Conservation (phyloP, 2,888 invertebrate species). For the Aproaerema taeniolella region DNA sequence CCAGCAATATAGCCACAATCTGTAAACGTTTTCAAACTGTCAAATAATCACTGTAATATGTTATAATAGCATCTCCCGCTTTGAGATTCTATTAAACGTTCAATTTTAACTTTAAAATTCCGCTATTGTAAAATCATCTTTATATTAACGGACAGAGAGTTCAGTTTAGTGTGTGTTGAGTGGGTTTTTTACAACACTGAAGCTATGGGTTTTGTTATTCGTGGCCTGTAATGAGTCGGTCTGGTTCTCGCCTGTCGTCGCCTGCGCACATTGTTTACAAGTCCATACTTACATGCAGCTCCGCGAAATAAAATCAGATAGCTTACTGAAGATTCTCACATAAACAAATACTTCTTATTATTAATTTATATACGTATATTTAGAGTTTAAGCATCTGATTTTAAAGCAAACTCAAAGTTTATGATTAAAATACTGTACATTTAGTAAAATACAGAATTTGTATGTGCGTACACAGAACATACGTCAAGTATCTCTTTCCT, state of each 20-base stretch:
- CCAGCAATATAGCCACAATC: conserved; percentile 63
- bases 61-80: conserved; percentile 68
- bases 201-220: conserved; percentile 51
- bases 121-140: conserved; percentile 11
- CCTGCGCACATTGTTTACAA: conserved; percentile 51
- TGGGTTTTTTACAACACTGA: conserved; percentile 54
- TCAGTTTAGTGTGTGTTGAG: conserved; percentile 27
- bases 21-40: conserved; percentile 77
- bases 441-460: too few relatives aligned
- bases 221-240: conserved; percentile 59
- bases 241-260: conserved; percentile 65
- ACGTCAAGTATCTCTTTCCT: too few relatives aligned
- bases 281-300: conserved; percentile 30
- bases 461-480: too few relatives aligned
- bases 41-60: conserved; percentile 74
- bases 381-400: conserved; percentile 1
- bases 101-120: background rate
- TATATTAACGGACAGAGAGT: conserved; percentile 25
- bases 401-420: too few relatives aligned
- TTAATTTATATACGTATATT: conserved; percentile 1
- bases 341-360: conserved; percentile 32
- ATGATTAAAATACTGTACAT: too few relatives aligned
- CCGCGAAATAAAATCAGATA: conserved; percentile 37
- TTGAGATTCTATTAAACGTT: conserved; percentile 62
- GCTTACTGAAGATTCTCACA: conserved; percentile 37